A percentile compares a stretch with the other conserved stretches of the same genome.
These are phyloP conservation scores for Platerodrilus igneus DNA, from an alignment of 2,888 invertebrate species.

Conservation along the genomic window DNA sequence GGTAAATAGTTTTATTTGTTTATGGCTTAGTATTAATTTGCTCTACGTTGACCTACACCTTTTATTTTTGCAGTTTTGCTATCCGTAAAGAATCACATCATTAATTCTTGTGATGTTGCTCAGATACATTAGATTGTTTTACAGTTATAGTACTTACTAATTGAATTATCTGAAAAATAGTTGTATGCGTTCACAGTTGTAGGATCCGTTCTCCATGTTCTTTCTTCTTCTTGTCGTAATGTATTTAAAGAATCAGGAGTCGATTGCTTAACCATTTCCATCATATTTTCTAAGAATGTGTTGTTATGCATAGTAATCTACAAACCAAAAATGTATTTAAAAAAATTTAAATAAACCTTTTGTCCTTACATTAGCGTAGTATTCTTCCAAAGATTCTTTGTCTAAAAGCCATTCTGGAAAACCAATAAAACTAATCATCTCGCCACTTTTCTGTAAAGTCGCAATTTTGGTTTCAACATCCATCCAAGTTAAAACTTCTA, in stretches of 20 bases:
- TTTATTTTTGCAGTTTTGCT: too few species aligned
- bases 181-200: slow-evolving; percentile 79
- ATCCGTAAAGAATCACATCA: too few species aligned
- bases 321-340: slow-evolving; percentile 24
- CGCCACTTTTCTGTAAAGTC: slow-evolving; percentile 67
- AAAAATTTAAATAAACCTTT: slow-evolving; percentile 5
- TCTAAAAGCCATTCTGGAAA: slow-evolving; percentile 74
- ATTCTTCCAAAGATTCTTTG: slow-evolving; percentile 59
- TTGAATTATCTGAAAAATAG: slow-evolving; percentile 73
- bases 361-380: slow-evolving; percentile 64
- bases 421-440: slow-evolving; percentile 72
- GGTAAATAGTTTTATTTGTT: too few species aligned
- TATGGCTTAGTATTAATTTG: too few species aligned
- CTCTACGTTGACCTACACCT: too few species aligned
- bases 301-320: slow-evolving; percentile 54
- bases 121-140: too few species aligned
- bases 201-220: slow-evolving; percentile 71
- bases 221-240: slow-evolving; percentile 54
- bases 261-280: slow-evolving; percentile 58
- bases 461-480: slow-evolving; percentile 66
- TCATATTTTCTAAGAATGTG: slow-evolving; percentile 65
- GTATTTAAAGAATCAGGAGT: slow-evolving; percentile 53
- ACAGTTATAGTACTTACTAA: slow-evolving; percentile 61
- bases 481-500: slow-evolving; percentile 69
- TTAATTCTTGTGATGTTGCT: too few species aligned